Conservation (phyloP, 2,888 invertebrate genomes). For the Erebia palarica region DNA sequence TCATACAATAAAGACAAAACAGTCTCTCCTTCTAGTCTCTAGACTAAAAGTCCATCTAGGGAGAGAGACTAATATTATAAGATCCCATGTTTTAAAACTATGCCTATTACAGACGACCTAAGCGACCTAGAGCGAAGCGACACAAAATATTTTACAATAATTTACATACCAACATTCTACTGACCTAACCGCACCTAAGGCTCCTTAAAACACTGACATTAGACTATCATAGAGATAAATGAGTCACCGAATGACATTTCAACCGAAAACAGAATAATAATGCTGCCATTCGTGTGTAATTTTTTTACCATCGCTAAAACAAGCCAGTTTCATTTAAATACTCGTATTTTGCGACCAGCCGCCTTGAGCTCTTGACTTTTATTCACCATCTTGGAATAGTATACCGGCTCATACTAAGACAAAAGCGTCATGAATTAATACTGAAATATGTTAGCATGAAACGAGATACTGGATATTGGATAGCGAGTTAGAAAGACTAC, state of each 20-base stretch:
- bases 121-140: not conserved
- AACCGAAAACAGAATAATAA: constrained; percentile 35
- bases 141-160: not conserved
- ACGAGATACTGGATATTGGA: not conserved
- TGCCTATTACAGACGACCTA: not conserved
- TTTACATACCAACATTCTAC: constrained; percentile 23
- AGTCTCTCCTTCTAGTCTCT: no score
- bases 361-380: constrained; percentile 30
- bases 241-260: constrained; percentile 35
- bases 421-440: constrained; percentile 5
- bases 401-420: not conserved
- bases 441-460: not conserved
- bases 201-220: constrained; percentile 10
- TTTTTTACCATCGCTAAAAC: constrained; percentile 39
- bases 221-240: constrained; percentile 25
- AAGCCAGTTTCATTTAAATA: constrained; percentile 41
- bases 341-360: constrained; percentile 36
- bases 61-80: no score
- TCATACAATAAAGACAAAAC: no score
- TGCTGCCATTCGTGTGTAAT: constrained; percentile 32
- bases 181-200: constrained; percentile 30
- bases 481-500: not conserved
- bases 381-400: constrained; percentile 14
- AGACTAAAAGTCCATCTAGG: no score
- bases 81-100: not conserved